Evolutionary conservation across 2,797 vertebrate genomes (phyloP), one percentile per base, ranked within the genome.

Genomic region (Margarornis squamiger): DNA sequence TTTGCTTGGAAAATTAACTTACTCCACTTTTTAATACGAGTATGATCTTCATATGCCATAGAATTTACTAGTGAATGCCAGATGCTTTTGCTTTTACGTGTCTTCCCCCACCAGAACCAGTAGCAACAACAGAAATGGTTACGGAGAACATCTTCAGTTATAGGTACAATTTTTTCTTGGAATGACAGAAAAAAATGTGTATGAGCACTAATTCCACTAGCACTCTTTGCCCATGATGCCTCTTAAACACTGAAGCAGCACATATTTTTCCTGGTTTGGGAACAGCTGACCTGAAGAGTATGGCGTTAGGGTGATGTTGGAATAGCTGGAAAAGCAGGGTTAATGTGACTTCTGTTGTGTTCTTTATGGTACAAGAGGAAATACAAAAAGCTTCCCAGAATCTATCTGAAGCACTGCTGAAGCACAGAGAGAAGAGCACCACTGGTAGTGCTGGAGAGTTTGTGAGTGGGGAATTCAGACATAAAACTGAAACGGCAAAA

Each of bases 1-100:
- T 81, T 83, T 90, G 21, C 49, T 61, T 61, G 19, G 34, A 88
- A 90, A 65, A 74, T 57, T 73, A 74, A 77, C 17, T 86, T 82
- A 39, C 3, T 49, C 10, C 12, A 55, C 17, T 59, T 76, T 71
- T 72, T 52, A 74, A 61, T 55, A 43, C 23, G 29, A 77, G 41
- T 39, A 83, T 23, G 14, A 67, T 32, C 22, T 65, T 83, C 0
- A 1, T 41, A 32, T 0, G 1, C 12, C n/a, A 39, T 13, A n/a
- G 41, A 92, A 22, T 5, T 38, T 41, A 15, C 22, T 63, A 55
- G 27, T 59, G 29, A 87, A 52, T 24, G 14, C 17, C 58, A 76
- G 12, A 12, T 5, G 2, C 12, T 49, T 86, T 71, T 95, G 18
- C 21, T 34, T 86, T 65, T 78, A 36, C 6, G 18, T 14, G 7